Conservation (phyloP, 2,888 invertebrate species). For the Zootermopsis nevadensis region DNA sequence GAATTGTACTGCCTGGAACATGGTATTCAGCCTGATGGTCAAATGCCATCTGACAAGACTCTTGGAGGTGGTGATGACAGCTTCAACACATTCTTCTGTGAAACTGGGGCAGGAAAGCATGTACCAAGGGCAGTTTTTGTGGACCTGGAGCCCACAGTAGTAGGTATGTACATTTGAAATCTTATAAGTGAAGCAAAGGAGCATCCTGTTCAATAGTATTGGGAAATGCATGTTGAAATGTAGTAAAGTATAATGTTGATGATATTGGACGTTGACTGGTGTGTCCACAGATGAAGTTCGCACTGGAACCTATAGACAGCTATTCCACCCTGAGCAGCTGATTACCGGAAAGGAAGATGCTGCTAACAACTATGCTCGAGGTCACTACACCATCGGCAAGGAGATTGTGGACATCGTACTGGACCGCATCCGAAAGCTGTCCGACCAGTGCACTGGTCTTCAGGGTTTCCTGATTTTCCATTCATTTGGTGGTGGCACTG, state of each 20-base stretch:
- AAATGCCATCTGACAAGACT: conserved; percentile 77
- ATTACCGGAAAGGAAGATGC: conserved; percentile 98
- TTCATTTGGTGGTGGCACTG: conserved; percentile 72
- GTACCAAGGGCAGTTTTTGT: conserved; percentile 95
- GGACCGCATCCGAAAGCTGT: too few species aligned
- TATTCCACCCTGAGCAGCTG: too few species aligned
- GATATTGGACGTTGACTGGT: too few species aligned
- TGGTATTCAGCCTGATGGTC: too few species aligned
- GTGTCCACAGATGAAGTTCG: conserved; percentile 84
- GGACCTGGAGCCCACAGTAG: too few species aligned
- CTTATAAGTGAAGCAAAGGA: too few species aligned
- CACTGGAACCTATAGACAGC: too few species aligned
- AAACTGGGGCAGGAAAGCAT: conserved; percentile 95
- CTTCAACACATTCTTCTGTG: conserved; percentile 95
- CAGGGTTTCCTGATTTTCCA: conserved; percentile 74
- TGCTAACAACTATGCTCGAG: conserved; percentile 97
- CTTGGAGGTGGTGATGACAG: conserved; percentile 93
- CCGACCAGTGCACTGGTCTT: conserved; percentile 69
- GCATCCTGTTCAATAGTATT: too few species aligned
- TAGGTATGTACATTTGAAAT: too few species aligned
- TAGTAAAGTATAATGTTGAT: too few species aligned
- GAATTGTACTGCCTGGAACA: too few species aligned
- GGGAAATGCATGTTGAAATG: conserved; percentile 98
- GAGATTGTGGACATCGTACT: too few species aligned
- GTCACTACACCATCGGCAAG: conserved; percentile 80